These are phyloP conservation scores for Drosophila oshimai DNA, from an alignment of 1,140 invertebrate genomes.

Conservation along the genomic window DNA sequence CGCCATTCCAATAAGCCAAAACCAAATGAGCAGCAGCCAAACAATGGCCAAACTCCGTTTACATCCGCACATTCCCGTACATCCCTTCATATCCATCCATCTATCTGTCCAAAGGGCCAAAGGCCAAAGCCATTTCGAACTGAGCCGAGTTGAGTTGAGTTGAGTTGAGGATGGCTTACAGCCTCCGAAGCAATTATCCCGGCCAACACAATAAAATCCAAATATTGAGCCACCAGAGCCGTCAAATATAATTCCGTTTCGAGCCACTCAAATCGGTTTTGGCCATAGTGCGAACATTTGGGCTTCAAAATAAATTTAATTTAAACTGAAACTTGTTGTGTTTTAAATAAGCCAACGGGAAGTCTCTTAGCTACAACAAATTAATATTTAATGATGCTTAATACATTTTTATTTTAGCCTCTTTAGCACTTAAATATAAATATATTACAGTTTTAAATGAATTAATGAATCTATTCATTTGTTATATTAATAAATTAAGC, in stretches of 20 bases:
- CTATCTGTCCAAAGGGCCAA: not conserved
- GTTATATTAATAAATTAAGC: too few relatives aligned
- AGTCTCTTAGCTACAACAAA: too few relatives aligned
- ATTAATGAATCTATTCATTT: too few relatives aligned
- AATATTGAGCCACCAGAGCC: not conserved
- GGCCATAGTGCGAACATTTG: not conserved
- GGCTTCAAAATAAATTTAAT: not conserved
- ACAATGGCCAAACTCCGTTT: conserved; percentile 25
- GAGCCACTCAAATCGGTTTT: not conserved
- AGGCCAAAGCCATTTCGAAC: not conserved
- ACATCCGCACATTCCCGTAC: too few relatives aligned
- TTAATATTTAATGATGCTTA: too few relatives aligned
- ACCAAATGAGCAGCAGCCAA: conserved; percentile 52
- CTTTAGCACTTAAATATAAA: too few relatives aligned
- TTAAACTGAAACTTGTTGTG: not conserved
- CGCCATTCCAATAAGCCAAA: conserved; percentile 56
- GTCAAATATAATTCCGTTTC: not conserved
- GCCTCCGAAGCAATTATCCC: conserved; percentile 14
- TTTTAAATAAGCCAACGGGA: too few relatives aligned
- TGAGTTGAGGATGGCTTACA: not conserved
- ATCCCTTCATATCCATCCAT: not conserved
- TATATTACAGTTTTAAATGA: too few relatives aligned
- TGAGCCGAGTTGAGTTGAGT: not conserved
- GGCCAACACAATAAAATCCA: conserved; percentile 6
- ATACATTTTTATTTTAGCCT: too few relatives aligned